A percentile compares a stretch with the other conserved stretches of the same genome.
Conservation (phyloP, 2,113 vertebrate species). For the Limanda limanda region DNA sequence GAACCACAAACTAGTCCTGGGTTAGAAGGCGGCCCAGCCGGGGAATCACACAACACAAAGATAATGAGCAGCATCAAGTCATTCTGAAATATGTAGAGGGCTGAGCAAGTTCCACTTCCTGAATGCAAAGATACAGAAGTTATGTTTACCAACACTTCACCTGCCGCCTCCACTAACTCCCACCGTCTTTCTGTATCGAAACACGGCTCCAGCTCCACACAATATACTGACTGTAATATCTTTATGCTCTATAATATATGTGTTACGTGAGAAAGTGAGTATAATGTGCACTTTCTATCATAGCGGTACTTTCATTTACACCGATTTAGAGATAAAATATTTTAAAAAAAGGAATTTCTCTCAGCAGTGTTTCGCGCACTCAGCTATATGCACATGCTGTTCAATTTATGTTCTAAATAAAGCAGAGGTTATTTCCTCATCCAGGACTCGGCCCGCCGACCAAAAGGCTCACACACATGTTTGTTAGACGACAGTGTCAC, state of each 20-base stretch:
- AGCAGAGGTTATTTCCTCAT: constrained; percentile 19
- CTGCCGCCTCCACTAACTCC: background rate
- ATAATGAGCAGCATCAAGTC: constrained; percentile 75
- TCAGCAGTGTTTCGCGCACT: background rate
- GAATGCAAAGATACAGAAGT: constrained; percentile 54
- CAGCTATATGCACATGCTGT: background rate
- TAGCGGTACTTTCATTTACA: background rate
- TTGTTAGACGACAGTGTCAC: constrained; percentile 36
- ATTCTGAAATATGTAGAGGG: constrained; percentile 85
- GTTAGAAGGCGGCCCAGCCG: constrained; percentile 56
- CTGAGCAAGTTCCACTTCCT: constrained; percentile 73
- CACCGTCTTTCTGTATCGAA: background rate
- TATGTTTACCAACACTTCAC: constrained; percentile 64
- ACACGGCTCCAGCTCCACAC: background rate
- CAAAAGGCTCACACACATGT: background rate
- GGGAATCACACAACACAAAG: constrained; percentile 77
- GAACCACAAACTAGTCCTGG: constrained; percentile 71
- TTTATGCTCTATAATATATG: background rate
- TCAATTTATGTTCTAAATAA: background rate
- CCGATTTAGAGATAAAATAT: background rate
- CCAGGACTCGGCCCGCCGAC: background rate
- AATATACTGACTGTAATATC: background rate
- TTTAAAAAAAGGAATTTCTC: no score
- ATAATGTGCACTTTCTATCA: background rate
- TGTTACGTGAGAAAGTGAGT: background rate